Conservation (phyloP, 2,113 vertebrate genomes). For the Mobula hypostoma region DNA sequence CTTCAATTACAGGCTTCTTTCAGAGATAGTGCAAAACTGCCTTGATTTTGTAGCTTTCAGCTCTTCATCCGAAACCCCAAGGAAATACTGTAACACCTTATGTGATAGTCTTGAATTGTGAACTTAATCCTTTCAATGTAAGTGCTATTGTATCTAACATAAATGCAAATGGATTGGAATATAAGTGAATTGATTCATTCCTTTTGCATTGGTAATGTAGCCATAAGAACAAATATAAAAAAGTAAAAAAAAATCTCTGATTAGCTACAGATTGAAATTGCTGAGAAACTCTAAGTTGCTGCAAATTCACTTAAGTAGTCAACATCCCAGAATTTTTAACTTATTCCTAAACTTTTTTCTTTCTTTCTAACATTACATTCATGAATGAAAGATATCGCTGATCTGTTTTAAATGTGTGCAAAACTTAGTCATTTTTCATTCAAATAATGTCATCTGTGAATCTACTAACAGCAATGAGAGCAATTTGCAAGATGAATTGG, state of each 20-base stretch:
- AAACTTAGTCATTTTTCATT: slow-evolving; percentile 31
- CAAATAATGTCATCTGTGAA: slow-evolving; percentile 29
- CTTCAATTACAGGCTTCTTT: neutral
- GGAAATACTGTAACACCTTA: neutral
- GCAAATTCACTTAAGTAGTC: neutral
- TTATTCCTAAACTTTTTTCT: too few relatives aligned
- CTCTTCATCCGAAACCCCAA: neutral
- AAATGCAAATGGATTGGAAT: neutral
- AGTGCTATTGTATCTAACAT: neutral
- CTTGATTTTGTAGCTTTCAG: neutral
- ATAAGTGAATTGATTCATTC: neutral
- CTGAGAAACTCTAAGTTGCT: neutral
- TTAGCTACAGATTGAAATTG: neutral
- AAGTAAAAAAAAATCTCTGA: neutral
- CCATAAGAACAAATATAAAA: neutral
- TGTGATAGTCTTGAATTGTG: neutral
- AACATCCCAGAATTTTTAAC: too few relatives aligned
- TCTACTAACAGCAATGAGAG: slow-evolving; percentile 33
- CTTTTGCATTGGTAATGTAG: neutral
- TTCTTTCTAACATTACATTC: neutral
- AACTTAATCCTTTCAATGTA: neutral
- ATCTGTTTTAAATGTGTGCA: neutral
- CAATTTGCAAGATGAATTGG: slow-evolving; percentile 31
- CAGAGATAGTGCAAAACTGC: neutral
- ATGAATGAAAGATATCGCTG: neutral